Evolutionary conservation across 2,113 vertebrate genomes (phyloP).

Genomic region (Carollia perspicillata): DNA sequence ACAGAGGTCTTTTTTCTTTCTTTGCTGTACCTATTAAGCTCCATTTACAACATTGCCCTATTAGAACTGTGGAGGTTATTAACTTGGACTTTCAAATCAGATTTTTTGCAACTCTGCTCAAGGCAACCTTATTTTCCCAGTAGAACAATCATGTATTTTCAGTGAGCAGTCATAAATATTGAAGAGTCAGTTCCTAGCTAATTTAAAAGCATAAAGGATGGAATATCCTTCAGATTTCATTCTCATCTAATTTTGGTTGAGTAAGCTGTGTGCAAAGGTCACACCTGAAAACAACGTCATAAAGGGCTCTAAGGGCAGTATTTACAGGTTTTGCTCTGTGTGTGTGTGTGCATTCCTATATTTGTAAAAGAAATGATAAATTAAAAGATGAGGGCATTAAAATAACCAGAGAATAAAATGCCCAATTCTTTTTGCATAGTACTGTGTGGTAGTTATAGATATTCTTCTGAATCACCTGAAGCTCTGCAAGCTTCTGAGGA

Average conservation of each 20-base stretch:
- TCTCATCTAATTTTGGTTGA: constrained; percentile 55
- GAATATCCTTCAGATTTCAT: constrained; percentile 45
- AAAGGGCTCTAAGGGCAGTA: not conserved
- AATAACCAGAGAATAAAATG: not conserved
- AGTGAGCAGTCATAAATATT: constrained; percentile 61
- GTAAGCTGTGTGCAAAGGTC: constrained; percentile 52
- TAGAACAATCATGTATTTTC: constrained; percentile 56
- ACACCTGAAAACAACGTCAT: constrained; percentile 20
- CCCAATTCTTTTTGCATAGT: not conserved
- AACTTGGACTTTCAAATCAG: constrained; percentile 54
- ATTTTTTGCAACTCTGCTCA: constrained; percentile 55
- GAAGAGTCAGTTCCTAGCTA: constrained; percentile 54
- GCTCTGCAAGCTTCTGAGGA: not conserved
- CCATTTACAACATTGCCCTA: constrained; percentile 13
- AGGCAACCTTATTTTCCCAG: constrained; percentile 61
- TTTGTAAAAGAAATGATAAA: constrained; percentile 10
- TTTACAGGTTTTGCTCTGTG: not conserved
- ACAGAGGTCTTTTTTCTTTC: not conserved
- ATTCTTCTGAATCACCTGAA: not conserved
- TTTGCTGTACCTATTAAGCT: not conserved
- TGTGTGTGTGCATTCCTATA: not conserved
- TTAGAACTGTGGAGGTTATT: constrained; percentile 44
- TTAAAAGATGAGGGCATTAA: not conserved
- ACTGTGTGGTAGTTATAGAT: not conserved
- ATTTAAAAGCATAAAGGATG: constrained; percentile 48